These are phyloP conservation scores for Columbina picui DNA, from an alignment of 2,113 vertebrate species.

Conservation along the genomic window DNA sequence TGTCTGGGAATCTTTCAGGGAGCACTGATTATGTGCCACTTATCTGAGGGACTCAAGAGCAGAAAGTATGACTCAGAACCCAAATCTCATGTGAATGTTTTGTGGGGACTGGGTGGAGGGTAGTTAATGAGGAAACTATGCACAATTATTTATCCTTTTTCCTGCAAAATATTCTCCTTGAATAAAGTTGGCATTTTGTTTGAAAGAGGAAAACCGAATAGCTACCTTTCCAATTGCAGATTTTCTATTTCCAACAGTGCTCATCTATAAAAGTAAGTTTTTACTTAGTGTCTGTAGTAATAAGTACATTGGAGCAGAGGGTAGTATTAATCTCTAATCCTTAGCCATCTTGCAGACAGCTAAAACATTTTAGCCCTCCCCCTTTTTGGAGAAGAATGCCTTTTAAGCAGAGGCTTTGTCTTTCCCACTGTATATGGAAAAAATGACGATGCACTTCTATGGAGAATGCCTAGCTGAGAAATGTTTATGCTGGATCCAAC, in stretches of 20 bases:
- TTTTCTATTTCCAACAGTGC: neutral
- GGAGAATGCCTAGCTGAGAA: conserved; percentile 73
- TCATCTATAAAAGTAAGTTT: neutral
- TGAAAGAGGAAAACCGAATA: neutral
- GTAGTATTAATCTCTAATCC: neutral
- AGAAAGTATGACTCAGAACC: neutral
- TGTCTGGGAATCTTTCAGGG: neutral
- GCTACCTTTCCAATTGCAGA: neutral
- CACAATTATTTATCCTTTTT: neutral
- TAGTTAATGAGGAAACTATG: neutral
- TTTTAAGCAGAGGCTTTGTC: conserved; percentile 81
- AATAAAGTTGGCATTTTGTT: neutral
- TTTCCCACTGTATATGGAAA: conserved; percentile 83
- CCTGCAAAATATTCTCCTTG: neutral
- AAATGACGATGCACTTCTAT: conserved; percentile 74
- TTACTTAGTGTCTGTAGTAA: neutral
- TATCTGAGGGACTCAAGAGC: neutral
- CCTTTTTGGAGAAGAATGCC: conserved; percentile 56
- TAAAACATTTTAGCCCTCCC: neutral
- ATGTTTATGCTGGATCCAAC: conserved; percentile 81
- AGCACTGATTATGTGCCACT: neutral
- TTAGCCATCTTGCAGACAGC: conserved; percentile 2
- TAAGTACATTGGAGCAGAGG: neutral
- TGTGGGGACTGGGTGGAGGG: neutral
- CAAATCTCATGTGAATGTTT: neutral